Conservation (phyloP, 2,888 invertebrate species). For the Lymantria dispar region DNA sequence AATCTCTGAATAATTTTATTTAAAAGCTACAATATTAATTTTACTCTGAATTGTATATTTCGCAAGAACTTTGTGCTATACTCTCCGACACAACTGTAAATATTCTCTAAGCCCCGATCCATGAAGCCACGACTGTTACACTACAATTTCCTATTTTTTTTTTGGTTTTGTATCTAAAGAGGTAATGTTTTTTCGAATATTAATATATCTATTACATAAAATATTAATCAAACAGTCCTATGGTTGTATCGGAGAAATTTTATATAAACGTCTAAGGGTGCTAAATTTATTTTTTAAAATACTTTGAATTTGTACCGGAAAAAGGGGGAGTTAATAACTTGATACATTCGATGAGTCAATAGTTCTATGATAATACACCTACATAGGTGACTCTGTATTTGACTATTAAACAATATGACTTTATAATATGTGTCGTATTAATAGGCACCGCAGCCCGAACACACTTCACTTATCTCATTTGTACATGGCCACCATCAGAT, state of each 20-base stretch:
- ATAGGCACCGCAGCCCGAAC: conserved; percentile 55
- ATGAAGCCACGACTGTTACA: conserved; percentile 51
- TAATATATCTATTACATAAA: conserved; percentile 64
- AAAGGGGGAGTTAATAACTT: conserved; percentile 49
- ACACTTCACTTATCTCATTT: conserved; percentile 76
- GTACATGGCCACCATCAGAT: conserved; percentile 88
- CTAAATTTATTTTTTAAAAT: conserved; percentile 50
- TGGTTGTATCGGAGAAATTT: conserved; percentile 59
- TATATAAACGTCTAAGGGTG: conserved; percentile 53
- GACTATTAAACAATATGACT: conserved; percentile 68
- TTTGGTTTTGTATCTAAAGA: conserved; percentile 63
- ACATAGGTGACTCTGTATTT: conserved; percentile 76
- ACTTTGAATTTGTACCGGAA: conserved; percentile 71
- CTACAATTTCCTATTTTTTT: conserved; percentile 73
- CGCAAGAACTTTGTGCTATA: conserved; percentile 33
- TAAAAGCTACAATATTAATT: conserved; percentile 21
- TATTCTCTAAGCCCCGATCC: conserved; percentile 43
- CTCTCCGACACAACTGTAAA: conserved; percentile 46
- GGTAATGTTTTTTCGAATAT: conserved; percentile 60
- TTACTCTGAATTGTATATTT: conserved; percentile 26
- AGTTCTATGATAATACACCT: conserved; percentile 61
- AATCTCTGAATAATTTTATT: conserved; percentile 19
- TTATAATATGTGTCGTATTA: conserved; percentile 65
- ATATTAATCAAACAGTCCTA: conserved; percentile 65
- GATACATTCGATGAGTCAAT: conserved; percentile 41